Evolutionary conservation across 2,797 vertebrate species (phyloP).

Genomic region (Epinephelus awoara): DNA sequence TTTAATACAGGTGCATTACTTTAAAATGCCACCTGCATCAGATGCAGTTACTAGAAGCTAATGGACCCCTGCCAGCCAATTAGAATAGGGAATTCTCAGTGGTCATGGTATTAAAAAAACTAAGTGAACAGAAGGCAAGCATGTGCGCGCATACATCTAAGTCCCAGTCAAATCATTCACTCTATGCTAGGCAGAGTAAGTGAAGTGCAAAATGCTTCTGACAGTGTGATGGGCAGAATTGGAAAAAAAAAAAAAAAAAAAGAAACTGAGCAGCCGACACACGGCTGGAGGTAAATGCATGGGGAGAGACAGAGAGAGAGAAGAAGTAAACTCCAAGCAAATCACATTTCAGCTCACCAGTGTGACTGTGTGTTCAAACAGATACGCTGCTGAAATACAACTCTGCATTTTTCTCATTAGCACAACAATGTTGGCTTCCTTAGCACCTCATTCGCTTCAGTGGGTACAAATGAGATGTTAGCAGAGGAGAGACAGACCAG

Average conservation of each 20-base stretch:
- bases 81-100: not conserved
- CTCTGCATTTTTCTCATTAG: slow-evolving; percentile 73
- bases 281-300: slow-evolving; percentile 7
- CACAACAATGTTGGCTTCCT: slow-evolving; percentile 61
- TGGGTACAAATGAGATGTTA: slow-evolving; percentile 77
- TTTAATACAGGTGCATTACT: slow-evolving; percentile 18
- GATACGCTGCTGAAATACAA: slow-evolving; percentile 50
- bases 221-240: slow-evolving; percentile 42
- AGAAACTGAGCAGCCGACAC: not conserved
- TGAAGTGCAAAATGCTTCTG: slow-evolving; percentile 44
- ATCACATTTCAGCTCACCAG: slow-evolving; percentile 56
- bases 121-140: slow-evolving; percentile 21
- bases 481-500: slow-evolving; percentile 39
- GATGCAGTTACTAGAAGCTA: slow-evolving; percentile 11
- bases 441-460: slow-evolving; percentile 63
- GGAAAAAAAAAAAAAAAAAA: slow-evolving; percentile 3
- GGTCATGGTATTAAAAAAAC: not conserved
- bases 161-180: slow-evolving; percentile 18
- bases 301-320: slow-evolving; percentile 4
- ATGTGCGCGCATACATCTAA: not conserved
- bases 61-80: slow-evolving; percentile 25
- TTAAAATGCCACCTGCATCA: slow-evolving; percentile 14
- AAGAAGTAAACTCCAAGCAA: slow-evolving; percentile 33
- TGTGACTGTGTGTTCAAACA: slow-evolving; percentile 57
- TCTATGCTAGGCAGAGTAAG: slow-evolving; percentile 24